Conservation (phyloP, 2,888 invertebrate species). For the Meloe dianella region DNA sequence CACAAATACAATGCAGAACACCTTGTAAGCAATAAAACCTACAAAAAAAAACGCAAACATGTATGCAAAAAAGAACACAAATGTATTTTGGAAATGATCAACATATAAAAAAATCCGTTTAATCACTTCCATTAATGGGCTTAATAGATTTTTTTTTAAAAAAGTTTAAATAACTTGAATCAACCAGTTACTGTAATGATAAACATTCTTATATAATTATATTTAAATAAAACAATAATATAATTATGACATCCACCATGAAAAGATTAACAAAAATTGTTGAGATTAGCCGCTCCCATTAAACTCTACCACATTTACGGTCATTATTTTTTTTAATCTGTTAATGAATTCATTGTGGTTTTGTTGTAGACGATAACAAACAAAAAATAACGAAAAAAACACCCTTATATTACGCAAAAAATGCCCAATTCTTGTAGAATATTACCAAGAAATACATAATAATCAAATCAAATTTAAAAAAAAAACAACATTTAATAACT, state of each 20-base stretch:
- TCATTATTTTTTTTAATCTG: neutral
- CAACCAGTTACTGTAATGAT: slow-evolving; percentile 3
- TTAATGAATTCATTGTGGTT: slow-evolving; percentile 21
- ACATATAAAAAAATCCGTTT: slow-evolving; percentile 27
- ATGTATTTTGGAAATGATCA: slow-evolving; percentile 16
- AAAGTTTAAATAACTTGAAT: neutral
- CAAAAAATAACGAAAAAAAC: no score
- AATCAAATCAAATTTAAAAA: neutral
- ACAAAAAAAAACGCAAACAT: slow-evolving; percentile 23
- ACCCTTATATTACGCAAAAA: slow-evolving; percentile 4
- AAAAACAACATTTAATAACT: neutral
- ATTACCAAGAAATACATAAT: slow-evolving; percentile 6
- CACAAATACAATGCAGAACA: slow-evolving; percentile 19
- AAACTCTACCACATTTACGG: slow-evolving; percentile 8
- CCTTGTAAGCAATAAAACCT: slow-evolving; percentile 25
- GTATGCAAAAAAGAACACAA: slow-evolving; percentile 12
- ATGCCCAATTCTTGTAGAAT: neutral
- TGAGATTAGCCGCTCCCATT: slow-evolving; percentile 21
- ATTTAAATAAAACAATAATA: slow-evolving; percentile 23
- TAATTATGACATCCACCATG: slow-evolving; percentile 27
- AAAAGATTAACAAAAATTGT: slow-evolving; percentile 27
- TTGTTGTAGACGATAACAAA: neutral
- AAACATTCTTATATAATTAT: slow-evolving; percentile 22
- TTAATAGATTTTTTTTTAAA: no score
- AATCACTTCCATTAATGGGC: slow-evolving; percentile 15